These are phyloP conservation scores for Triplophysa yarkandensis DNA, from an alignment of 2,797 vertebrate species.

Conservation along the genomic window DNA sequence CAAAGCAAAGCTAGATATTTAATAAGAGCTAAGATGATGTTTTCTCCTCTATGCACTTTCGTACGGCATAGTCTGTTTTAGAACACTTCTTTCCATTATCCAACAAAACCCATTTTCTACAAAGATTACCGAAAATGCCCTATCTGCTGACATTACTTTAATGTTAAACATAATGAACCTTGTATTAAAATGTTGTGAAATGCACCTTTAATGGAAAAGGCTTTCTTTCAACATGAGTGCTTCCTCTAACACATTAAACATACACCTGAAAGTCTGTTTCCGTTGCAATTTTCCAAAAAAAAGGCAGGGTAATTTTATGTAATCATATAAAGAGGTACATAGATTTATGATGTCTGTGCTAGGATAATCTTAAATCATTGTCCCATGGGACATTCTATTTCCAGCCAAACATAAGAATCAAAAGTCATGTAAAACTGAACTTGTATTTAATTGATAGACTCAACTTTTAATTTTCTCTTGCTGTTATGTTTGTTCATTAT, in stretches of 20 bases:
- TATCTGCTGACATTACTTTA: slow-evolving; percentile 20
- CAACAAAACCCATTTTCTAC: slow-evolving; percentile 15
- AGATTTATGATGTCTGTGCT: background rate
- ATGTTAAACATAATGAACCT: slow-evolving; percentile 15
- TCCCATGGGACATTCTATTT: background rate
- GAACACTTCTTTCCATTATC: slow-evolving; percentile 8
- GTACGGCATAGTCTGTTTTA: background rate
- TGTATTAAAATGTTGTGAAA: slow-evolving; percentile 30
- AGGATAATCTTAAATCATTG: background rate
- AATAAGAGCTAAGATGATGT: background rate
- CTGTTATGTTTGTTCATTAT: slow-evolving; percentile 18
- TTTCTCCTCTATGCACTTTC: background rate
- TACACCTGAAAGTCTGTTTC: slow-evolving; percentile 3
- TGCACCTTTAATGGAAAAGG: slow-evolving; percentile 29
- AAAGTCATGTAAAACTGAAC: background rate
- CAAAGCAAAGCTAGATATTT: background rate
- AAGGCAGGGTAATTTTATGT: slow-evolving; percentile 7
- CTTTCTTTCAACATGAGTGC: slow-evolving; percentile 2
- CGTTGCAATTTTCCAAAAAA: background rate
- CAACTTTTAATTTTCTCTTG: slow-evolving; percentile 8
- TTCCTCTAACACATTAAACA: background rate
- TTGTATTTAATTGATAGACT: background rate
- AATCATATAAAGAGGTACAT: slow-evolving; percentile 10
- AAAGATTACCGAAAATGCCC: slow-evolving; percentile 12
- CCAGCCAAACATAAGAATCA: background rate